Base-by-base conservation (phyloP, 2,113 vertebrate species). In the Gymnocephalus cernua region DNA sequence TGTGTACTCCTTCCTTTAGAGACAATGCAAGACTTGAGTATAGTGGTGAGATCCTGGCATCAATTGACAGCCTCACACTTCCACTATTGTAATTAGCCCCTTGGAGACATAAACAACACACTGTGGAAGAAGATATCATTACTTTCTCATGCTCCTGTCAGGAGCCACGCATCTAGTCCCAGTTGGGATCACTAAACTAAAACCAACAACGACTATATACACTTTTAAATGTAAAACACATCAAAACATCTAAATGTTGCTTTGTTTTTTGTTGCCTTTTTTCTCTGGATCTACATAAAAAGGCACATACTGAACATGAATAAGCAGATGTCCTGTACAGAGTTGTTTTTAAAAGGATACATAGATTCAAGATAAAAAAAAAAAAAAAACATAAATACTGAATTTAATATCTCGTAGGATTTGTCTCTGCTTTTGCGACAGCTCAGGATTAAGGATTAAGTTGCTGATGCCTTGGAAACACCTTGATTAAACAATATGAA, bases 31-130 rank as follows among this genome's bases (percentile, higher is more conserved):
- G 82, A 71, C 74, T 78, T 59, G 80, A 80, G 62, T 29, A 48
- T 63, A 61, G 54, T 63, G 15, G 69, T 77, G 80, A 87, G 74
- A 77, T 88, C 66, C 83, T 59, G 45, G 41, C 62, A 80, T 83
- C 84, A 82, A 84, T 82, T 89, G 88, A 89, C 89, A 94, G 86
- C 83, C 41, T 88, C 82, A 79, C 82, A 72, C 86, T 85, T 89
- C 63, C 72, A 70, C 82, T 78, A 85, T 88, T 87, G 89, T 94
- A 95, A 95, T 95, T 94, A 94, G 91, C 69, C 84, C 94, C 94
- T 90, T 61, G 21, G 94, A 95, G 94, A 91, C 83, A 47, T 35
- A 89, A 86, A 91, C 82, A 90, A 85, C 76, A 53, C 27, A 12
- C 29, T 64, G 80, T 32, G 57, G 77, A 91, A 84, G 59, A 88